Percentiles rank a stretch among this genome's conserved stretches.
phyloP scores from a whole-genome alignment of 2,888 invertebrate genomes.

The Diabrotica balteata region DNA sequence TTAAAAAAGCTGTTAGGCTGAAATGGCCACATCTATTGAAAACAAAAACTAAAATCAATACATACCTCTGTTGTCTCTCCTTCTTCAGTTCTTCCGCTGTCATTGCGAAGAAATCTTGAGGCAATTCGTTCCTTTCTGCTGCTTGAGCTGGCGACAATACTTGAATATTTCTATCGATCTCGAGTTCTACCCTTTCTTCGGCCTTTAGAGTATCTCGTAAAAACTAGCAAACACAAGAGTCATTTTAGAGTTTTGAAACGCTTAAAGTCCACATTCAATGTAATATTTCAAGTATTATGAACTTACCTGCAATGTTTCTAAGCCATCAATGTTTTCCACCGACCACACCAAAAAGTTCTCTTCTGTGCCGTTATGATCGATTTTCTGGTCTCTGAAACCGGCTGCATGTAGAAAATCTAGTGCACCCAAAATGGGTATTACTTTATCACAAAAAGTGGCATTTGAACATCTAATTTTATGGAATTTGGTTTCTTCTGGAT shows the following conservation, averaged over 20 bases:
- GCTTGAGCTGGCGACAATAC: conserved; percentile 83
- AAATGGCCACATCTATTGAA: too few relatives aligned
- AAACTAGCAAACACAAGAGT: conserved; percentile 60
- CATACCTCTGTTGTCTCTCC: conserved; percentile 78
- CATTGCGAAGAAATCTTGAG: conserved; percentile 84
- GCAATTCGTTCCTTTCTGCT: conserved; percentile 72
- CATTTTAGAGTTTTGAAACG: too few relatives aligned
- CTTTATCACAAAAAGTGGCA: conserved; percentile 79
- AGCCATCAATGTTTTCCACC: conserved; percentile 64
- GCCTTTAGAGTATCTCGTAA: conserved; percentile 79
- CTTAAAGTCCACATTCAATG: not conserved
- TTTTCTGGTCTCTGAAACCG: conserved; percentile 74
- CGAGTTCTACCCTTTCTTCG: conserved; percentile 82
- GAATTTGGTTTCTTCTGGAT: conserved; percentile 89
- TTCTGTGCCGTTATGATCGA: conserved; percentile 66
- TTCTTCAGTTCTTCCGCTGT: conserved; percentile 83
- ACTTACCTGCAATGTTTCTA: conserved; percentile 66
- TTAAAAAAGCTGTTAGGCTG: too few relatives aligned
- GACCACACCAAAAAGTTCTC: conserved; percentile 76
- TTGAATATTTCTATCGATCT: conserved; percentile 86
- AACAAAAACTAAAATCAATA: not conserved
- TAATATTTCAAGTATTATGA: not conserved
- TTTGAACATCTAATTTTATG: conserved; percentile 88
- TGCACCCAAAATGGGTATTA: conserved; percentile 80
- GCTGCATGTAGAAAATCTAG: conserved; percentile 82